phyloP scores from a whole-genome alignment of 2,797 vertebrate species.

The Cercopithecus hamlyni region DNA sequence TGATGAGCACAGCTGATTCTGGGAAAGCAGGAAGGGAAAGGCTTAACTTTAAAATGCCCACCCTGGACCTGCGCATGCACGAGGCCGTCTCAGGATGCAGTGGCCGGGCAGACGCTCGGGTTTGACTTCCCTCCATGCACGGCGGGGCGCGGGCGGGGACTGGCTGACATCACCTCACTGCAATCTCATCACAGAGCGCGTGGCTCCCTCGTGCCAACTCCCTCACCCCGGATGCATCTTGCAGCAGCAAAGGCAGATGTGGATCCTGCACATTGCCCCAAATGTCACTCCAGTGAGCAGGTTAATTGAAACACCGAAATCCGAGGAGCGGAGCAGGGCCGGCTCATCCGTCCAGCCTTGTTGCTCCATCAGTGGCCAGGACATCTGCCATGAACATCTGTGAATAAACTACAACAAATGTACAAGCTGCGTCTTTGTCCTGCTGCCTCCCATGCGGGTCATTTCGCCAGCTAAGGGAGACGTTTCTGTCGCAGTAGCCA shows the following conservation, averaged over 20 bases:
- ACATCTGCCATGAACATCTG: constrained; percentile 83
- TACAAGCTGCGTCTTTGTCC: constrained; percentile 62
- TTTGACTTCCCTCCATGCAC: fast-evolving
- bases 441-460: constrained; percentile 54
- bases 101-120: fast-evolving
- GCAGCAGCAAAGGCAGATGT: not conserved
- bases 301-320: constrained; percentile 48
- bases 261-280: not conserved
- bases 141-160: fast-evolving
- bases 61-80: fast-evolving
- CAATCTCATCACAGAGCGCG: fast-evolving
- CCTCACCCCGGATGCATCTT: not conserved
- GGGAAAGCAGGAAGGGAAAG: not conserved
- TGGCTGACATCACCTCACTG: fast-evolving
- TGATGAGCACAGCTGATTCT: constrained; percentile 65
- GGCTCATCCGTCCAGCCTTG: not conserved
- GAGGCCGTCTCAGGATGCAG: not conserved
- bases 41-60: not conserved
- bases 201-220: fast-evolving
- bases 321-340: not conserved
- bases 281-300: not conserved
- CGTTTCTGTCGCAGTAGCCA: fast-evolving
- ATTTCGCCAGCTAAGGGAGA: constrained; percentile 54
- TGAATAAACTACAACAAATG: constrained; percentile 61
- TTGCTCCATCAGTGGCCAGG: not conserved